phyloP scores from a whole-genome alignment of 2,888 invertebrate genomes.

The Plutella xylostella region DNA sequence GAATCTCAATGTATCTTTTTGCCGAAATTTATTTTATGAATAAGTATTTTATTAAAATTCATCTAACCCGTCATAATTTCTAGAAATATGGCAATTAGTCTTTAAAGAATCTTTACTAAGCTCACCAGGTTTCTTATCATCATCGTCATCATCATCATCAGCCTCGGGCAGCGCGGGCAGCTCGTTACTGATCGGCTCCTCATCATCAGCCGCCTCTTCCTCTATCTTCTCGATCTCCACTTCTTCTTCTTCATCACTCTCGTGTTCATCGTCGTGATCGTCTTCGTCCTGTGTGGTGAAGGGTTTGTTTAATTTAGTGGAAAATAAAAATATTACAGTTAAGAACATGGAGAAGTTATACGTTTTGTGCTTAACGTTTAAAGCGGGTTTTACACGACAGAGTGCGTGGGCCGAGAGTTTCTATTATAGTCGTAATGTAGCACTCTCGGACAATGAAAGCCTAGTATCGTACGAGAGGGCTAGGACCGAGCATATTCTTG shows the following conservation, averaged over 20 bases:
- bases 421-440: too few relatives aligned
- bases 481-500: too few relatives aligned
- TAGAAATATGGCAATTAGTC: too few relatives aligned
- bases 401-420: too few relatives aligned
- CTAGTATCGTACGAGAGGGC: too few relatives aligned
- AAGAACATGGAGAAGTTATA: neutral
- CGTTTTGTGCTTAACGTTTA: too few relatives aligned
- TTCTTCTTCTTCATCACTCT: conserved; percentile 38
- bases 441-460: too few relatives aligned
- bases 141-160: conserved; percentile 27
- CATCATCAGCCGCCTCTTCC: conserved; percentile 45
- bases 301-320: neutral
- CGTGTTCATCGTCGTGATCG: conserved; percentile 28
- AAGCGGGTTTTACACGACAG: too few relatives aligned
- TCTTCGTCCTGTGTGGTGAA: conserved; percentile 31
- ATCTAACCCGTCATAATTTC: too few relatives aligned
- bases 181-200: conserved; percentile 34
- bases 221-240: conserved; percentile 58
- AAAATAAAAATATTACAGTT: neutral
- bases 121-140: conserved; percentile 14
- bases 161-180: conserved; percentile 25
- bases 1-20: too few relatives aligned
- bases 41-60: too few relatives aligned
- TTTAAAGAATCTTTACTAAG: neutral
- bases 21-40: too few relatives aligned